These are phyloP conservation scores for Pycnomerus fuliginosus DNA, from an alignment of 2,888 invertebrate genomes.

Conservation along the genomic window DNA sequence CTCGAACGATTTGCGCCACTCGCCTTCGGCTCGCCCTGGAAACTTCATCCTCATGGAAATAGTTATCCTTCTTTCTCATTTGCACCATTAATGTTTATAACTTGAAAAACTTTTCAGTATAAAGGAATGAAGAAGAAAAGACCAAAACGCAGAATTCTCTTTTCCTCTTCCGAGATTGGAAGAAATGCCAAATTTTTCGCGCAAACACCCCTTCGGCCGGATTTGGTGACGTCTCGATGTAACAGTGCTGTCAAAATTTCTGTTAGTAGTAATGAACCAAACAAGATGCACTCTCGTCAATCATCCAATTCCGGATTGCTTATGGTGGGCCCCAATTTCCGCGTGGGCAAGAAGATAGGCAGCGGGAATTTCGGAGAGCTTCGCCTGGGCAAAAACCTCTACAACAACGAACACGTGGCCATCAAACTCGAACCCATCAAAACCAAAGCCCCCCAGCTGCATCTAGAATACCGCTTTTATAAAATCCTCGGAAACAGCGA, in stretches of 20 bases:
- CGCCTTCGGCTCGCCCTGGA: no score
- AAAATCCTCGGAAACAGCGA: slow-evolving; percentile 97
- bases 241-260: slow-evolving; percentile 17
- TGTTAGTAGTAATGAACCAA: slow-evolving; percentile 28
- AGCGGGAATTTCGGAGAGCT: slow-evolving; percentile 99
- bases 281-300: slow-evolving; percentile 81
- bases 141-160: no score
- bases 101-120: no score
- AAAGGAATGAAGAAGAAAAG: no score
- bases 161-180: no score
- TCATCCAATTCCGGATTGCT: slow-evolving; percentile 85
- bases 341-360: slow-evolving; percentile 99
- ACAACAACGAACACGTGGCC: slow-evolving; percentile 99
- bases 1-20: no score
- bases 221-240: no score
- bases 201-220: no score
- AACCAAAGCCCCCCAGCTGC: slow-evolving; percentile 98
- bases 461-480: slow-evolving; percentile 99
- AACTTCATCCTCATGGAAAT: no score
- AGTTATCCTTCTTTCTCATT: no score
- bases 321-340: slow-evolving; percentile 99
- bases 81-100: no score
- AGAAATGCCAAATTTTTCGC: no score
- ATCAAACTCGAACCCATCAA: slow-evolving; percentile 99
- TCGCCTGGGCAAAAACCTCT: slow-evolving; percentile 98